These are phyloP conservation scores for Erannis defoliaria DNA, from an alignment of 2,888 invertebrate species.

Conservation along the genomic window DNA sequence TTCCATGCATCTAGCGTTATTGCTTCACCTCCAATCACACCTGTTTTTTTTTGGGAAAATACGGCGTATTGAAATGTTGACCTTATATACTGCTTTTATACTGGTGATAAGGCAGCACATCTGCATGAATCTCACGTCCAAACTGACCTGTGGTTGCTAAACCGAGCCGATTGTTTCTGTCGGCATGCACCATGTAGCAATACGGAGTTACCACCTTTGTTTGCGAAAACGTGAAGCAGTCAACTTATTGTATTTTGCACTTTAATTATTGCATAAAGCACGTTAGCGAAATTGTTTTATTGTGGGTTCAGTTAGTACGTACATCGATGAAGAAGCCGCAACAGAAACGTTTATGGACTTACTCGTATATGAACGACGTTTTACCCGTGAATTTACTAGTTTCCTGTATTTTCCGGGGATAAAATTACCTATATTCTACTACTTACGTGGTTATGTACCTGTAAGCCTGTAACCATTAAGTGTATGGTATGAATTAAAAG, in stretches of 20 bases:
- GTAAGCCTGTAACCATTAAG: too few species aligned
- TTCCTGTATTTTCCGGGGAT: too few species aligned
- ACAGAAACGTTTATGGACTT: too few species aligned
- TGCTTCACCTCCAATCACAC: too few species aligned
- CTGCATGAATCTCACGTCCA: conserved; percentile 55
- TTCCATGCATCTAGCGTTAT: too few species aligned
- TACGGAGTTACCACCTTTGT: conserved; percentile 33
- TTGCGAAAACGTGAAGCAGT: conserved; percentile 33
- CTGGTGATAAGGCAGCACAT: conserved; percentile 8
- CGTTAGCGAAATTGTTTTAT: conserved; percentile 2
- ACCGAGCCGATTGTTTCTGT: conserved; percentile 56
- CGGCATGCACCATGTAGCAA: conserved; percentile 49
- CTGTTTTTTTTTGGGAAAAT: too few species aligned
- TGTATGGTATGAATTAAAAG: too few species aligned
- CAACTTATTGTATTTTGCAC: conserved; percentile 16
- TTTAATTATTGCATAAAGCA: conserved; percentile 13
- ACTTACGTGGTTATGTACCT: too few species aligned
- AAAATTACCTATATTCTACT: too few species aligned
- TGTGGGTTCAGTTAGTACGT: background rate
- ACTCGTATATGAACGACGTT: too few species aligned
- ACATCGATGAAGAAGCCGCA: too few species aligned
- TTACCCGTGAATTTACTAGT: too few species aligned
- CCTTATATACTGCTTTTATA: background rate
- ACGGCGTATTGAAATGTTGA: background rate
- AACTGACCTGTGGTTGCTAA: conserved; percentile 57